Percentiles rank a stretch among this genome's conserved stretches.
Evolutionary conservation across 1,140 invertebrate species (phyloP).

Genomic region (Tribolium castaneum): DNA sequence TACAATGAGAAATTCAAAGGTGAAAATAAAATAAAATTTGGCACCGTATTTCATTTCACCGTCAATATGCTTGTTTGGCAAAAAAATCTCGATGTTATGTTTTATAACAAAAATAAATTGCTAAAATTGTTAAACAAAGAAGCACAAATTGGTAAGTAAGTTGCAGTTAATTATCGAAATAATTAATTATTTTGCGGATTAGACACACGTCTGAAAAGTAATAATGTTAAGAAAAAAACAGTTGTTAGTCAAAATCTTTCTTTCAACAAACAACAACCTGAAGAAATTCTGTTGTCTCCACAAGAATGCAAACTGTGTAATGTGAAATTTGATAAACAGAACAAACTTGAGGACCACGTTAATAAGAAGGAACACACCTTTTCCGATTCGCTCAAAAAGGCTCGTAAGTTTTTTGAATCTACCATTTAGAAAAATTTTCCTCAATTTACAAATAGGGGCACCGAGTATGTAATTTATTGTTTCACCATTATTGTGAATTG

Average conservation of each 20-base stretch:
- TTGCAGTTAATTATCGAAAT: neutral
- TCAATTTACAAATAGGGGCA: no score
- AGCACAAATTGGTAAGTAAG: neutral
- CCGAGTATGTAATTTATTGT: no score
- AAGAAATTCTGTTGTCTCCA: conserved; percentile 3
- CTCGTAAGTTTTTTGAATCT: neutral
- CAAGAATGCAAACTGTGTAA: neutral
- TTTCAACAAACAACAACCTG: conserved; percentile 8
- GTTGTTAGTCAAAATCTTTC: conserved; percentile 12
- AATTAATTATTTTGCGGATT: neutral
- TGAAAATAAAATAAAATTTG: neutral
- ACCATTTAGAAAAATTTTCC: no score
- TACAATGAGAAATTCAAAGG: conserved; percentile 29
- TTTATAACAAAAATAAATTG: neutral
- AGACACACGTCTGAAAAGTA: neutral
- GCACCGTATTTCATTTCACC: neutral
- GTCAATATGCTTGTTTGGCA: neutral
- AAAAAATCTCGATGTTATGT: neutral
- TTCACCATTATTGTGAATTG: no score
- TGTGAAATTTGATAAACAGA: neutral
- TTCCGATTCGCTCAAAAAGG: neutral
- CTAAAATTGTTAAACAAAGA: neutral
- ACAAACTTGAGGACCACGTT: neutral
- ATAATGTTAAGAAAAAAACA: neutral
- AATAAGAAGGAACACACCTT: neutral